Evolutionary conservation across 2,113 vertebrate genomes (phyloP).

Genomic region (Oenanthe melanoleuca): DNA sequence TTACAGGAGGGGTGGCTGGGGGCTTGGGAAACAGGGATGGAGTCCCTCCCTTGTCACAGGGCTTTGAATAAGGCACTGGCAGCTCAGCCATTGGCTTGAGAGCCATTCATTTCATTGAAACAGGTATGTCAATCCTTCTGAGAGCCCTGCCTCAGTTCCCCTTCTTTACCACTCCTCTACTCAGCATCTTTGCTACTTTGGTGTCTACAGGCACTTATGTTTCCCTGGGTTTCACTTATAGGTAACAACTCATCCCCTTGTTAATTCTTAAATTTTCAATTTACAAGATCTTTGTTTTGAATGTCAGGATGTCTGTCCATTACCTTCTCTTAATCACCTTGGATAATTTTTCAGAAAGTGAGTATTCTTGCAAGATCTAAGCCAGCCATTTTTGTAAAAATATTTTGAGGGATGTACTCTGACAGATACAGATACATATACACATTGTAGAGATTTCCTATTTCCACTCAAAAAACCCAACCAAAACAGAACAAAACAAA

Average conservation of each 20-base stretch:
- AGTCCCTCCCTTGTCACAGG: neutral
- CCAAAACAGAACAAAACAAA: neutral
- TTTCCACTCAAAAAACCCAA: neutral
- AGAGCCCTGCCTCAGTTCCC: neutral
- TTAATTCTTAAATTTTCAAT: neutral
- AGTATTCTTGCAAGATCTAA: neutral
- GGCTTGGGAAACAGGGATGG: neutral
- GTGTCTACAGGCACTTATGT: accelerated
- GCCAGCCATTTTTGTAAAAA: neutral
- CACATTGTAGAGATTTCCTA: neutral
- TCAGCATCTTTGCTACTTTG: neutral
- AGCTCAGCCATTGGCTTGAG: neutral
- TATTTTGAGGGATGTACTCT: neutral
- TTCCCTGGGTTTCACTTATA: neutral
- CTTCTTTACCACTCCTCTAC: neutral
- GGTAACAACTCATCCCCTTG: neutral
- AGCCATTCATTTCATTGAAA: neutral
- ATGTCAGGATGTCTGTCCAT: neutral
- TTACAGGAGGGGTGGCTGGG: neutral
- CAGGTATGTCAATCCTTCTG: neutral
- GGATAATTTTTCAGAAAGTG: neutral
- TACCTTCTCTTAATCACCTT: neutral
- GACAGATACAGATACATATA: neutral
- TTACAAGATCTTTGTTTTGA: neutral
- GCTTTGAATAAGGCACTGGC: accelerated